Conservation (phyloP, 2,113 vertebrate genomes). For the Sander vitreus region DNA sequence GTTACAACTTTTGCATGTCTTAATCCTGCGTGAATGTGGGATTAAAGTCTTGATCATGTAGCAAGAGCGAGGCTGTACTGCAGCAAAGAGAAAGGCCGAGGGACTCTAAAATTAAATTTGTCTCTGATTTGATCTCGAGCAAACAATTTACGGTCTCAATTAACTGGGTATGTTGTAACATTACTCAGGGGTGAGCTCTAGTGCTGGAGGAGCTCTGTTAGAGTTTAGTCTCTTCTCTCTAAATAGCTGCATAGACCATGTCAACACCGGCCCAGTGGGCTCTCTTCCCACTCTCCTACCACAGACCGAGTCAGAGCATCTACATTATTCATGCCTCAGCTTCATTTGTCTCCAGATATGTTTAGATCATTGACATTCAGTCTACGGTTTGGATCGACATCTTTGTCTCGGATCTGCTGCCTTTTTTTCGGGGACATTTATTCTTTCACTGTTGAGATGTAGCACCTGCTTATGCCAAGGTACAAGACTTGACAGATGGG, state of each 20-base stretch:
- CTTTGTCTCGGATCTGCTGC: slow-evolving; percentile 25
- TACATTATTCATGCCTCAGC: slow-evolving; percentile 63
- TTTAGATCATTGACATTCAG: slow-evolving; percentile 55
- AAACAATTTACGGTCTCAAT: slow-evolving; percentile 65
- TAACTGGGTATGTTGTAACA: slow-evolving; percentile 52
- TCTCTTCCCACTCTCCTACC: slow-evolving; percentile 25
- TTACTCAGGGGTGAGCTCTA: slow-evolving; percentile 40
- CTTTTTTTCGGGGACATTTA: slow-evolving; percentile 23
- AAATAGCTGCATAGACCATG: slow-evolving; percentile 43
- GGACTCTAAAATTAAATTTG: slow-evolving; percentile 59
- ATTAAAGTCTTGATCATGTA: slow-evolving; percentile 26
- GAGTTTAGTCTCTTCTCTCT: slow-evolving; percentile 38
- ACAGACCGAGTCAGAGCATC: slow-evolving; percentile 26
- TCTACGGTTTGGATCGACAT: slow-evolving; percentile 35
- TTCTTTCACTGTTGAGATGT: slow-evolving; percentile 13
- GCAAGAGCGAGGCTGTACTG: slow-evolving; percentile 18
- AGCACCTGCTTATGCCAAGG: neutral
- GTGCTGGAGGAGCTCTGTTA: slow-evolving; percentile 30
- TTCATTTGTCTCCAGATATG: slow-evolving; percentile 61
- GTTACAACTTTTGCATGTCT: slow-evolving; percentile 13
- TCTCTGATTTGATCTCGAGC: slow-evolving; percentile 53
- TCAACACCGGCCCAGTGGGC: slow-evolving; percentile 27
- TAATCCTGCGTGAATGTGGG: slow-evolving; percentile 15
- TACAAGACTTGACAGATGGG: neutral
- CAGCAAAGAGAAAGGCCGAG: neutral